Conservation (phyloP, 2,113 vertebrate species). For the Calyptommatus sinebrachiatus region DNA sequence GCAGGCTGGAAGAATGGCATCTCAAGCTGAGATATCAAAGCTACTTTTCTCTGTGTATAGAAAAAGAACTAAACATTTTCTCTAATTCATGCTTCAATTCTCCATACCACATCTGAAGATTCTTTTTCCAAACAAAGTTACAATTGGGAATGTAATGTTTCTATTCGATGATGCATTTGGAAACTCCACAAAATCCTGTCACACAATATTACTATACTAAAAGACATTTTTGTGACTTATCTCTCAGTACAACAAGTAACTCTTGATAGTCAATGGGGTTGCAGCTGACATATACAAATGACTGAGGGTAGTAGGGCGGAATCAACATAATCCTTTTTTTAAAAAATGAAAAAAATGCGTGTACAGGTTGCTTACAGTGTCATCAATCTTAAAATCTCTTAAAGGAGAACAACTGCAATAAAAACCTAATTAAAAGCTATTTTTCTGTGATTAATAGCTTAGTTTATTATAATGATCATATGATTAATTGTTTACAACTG, state of each 20-base stretch:
- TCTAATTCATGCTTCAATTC: no score
- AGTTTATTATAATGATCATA: constrained; percentile 25
- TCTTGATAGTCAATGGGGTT: background rate
- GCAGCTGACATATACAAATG: background rate
- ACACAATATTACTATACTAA: no score
- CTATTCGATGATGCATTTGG: no score
- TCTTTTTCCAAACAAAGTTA: no score
- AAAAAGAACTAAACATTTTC: no score
- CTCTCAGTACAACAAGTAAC: background rate
- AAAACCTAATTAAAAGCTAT: constrained; percentile 19
- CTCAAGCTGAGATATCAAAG: no score
- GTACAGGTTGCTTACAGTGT: constrained; percentile 13
- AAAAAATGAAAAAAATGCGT: background rate
- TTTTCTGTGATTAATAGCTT: constrained; percentile 25
- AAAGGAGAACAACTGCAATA: constrained; percentile 10
- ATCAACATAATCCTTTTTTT: constrained; percentile 7
- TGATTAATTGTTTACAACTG: constrained; percentile 21
- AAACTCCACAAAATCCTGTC: no score
- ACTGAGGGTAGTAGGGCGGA: background rate
- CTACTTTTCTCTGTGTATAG: no score
- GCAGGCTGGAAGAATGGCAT: no score
- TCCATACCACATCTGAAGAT: no score
- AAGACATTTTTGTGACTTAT: no score
- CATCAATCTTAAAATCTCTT: background rate
- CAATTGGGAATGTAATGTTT: no score